Percentiles rank a stretch among this genome's conserved stretches.
These are phyloP conservation scores for Danio choprae DNA, from an alignment of 2,797 vertebrate genomes.

Conservation along the genomic window DNA sequence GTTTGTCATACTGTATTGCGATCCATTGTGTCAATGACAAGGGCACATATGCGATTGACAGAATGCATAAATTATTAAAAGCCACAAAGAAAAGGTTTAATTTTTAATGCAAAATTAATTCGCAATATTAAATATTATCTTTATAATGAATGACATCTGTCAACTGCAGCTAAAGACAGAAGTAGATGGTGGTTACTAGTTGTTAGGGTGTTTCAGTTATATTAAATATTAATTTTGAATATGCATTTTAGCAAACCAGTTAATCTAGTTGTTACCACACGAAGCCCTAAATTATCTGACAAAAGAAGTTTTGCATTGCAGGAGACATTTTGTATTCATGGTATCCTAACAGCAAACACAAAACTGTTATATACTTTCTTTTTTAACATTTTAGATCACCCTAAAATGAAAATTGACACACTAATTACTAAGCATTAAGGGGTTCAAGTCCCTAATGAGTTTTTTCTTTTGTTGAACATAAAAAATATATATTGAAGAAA, in stretches of 20 bases:
- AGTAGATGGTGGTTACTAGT: neutral
- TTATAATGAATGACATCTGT: neutral
- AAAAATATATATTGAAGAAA: too few species aligned
- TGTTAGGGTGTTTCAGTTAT: neutral
- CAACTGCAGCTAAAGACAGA: neutral
- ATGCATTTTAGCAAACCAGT: neutral
- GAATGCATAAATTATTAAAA: neutral
- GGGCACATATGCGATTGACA: neutral
- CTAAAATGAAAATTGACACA: too few species aligned
- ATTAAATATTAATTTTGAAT: neutral
- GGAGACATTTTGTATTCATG: neutral
- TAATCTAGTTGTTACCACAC: neutral
- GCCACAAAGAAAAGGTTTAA: neutral
- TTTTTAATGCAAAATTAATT: constrained; percentile 7
- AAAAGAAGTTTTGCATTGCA: neutral
- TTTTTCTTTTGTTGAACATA: too few species aligned
- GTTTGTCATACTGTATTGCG: constrained; percentile 16
- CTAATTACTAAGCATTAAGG: too few species aligned
- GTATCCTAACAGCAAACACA: neutral
- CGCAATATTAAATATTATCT: too few species aligned
- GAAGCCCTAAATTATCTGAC: neutral
- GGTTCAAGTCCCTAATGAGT: too few species aligned
- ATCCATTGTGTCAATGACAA: neutral
- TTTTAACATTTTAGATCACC: neutral
- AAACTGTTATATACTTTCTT: neutral